phyloP scores from a whole-genome alignment of 2,888 invertebrate species.

The Lycia hirtaria region DNA sequence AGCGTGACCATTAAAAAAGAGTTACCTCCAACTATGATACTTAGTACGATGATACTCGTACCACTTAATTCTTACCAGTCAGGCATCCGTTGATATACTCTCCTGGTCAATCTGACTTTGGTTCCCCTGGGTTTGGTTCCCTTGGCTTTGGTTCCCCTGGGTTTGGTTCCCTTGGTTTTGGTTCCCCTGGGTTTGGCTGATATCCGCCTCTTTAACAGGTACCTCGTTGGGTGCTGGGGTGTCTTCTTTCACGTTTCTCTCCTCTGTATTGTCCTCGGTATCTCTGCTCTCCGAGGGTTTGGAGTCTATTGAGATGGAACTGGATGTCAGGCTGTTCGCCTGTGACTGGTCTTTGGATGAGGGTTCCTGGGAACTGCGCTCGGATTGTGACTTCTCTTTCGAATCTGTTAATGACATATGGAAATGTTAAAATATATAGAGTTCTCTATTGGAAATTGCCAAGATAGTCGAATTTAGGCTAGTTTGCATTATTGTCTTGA shows the following conservation, averaged over 20 bases:
- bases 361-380: constrained; percentile 72
- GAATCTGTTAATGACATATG: constrained; percentile 51
- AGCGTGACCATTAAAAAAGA: constrained; percentile 25
- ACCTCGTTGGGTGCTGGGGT: constrained; percentile 6
- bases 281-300: constrained; percentile 66
- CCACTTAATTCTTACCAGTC: constrained; percentile 64
- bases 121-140: neutral
- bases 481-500: too few relatives aligned
- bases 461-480: too few relatives aligned
- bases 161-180: neutral
- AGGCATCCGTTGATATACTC: constrained; percentile 68
- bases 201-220: too few relatives aligned
- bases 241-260: constrained; percentile 45
- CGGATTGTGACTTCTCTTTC: constrained; percentile 67
- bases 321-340: constrained; percentile 75
- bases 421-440: neutral
- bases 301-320: constrained; percentile 75
- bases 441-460: neutral
- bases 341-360: constrained; percentile 74
- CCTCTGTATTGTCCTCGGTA: constrained; percentile 45
- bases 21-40: constrained; percentile 60
- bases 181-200: neutral
- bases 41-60: constrained; percentile 60
- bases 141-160: neutral
- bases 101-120: constrained; percentile 35